A percentile compares a stretch with the other conserved stretches of the same genome.
Evolutionary conservation across 2,113 vertebrate species (phyloP).

Genomic region (Apus apus): DNA sequence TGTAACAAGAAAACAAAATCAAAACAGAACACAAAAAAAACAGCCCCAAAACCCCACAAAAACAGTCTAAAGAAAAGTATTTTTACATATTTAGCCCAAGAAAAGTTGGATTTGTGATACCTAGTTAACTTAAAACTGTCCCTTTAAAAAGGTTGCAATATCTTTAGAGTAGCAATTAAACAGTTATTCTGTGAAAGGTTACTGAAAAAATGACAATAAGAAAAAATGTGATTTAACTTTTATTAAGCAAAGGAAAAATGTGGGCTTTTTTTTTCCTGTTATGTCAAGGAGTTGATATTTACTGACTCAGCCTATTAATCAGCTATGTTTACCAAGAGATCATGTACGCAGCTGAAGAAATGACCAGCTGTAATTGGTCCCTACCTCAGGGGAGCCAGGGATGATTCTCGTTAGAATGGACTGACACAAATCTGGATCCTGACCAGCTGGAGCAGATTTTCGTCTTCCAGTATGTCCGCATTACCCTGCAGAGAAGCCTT

Average conservation of each 20-base stretch:
- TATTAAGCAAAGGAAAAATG: neutral
- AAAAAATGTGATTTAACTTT: neutral
- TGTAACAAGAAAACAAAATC: neutral
- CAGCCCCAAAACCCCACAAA: neutral
- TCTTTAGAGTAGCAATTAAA: neutral
- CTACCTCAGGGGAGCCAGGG: neutral
- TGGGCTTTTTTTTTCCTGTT: neutral
- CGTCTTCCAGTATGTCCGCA: neutral
- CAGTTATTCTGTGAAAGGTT: neutral
- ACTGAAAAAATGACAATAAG: neutral
- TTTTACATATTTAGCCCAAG: neutral
- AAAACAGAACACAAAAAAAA: neutral
- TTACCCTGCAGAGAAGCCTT: constrained; percentile 40
- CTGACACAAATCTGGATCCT: neutral
- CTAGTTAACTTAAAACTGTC: neutral
- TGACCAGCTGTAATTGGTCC: constrained; percentile 12
- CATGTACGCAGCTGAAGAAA: neutral
- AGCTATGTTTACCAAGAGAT: neutral
- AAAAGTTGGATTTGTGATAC: neutral
- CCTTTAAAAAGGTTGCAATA: neutral
- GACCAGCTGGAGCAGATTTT: neutral
- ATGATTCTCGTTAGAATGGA: neutral
- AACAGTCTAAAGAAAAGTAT: neutral
- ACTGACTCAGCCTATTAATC: neutral
- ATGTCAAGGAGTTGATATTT: neutral